Evolutionary conservation across 2,888 invertebrate genomes (phyloP).

Genomic region (Dastarcus helophoroides): DNA sequence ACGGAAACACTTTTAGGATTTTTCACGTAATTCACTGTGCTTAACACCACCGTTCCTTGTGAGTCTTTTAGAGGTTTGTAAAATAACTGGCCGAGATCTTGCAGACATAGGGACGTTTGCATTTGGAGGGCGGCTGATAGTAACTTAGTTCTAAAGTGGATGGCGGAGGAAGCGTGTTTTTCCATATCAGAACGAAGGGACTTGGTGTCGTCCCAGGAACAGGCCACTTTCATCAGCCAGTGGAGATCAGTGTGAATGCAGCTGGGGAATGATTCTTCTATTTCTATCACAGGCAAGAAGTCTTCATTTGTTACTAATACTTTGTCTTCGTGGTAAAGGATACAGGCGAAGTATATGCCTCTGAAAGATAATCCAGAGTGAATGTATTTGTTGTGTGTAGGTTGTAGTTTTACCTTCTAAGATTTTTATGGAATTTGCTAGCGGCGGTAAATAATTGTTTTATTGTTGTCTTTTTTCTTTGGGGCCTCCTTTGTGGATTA

Average conservation of each 20-base stretch:
- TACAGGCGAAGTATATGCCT: conserved; percentile 86
- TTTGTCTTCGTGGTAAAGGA: conserved; percentile 91
- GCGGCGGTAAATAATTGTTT: conserved; percentile 92
- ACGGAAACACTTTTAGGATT: conserved; percentile 80
- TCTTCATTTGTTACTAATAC: conserved; percentile 95
- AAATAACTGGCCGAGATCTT: conserved; percentile 90
- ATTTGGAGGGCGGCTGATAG: conserved; percentile 87
- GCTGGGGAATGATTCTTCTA: conserved; percentile 90
- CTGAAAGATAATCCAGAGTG: conserved; percentile 41
- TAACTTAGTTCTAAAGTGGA: conserved; percentile 84
- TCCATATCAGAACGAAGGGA: conserved; percentile 88
- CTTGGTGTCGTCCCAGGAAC: conserved; percentile 95
- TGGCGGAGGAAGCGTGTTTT: conserved; percentile 80
- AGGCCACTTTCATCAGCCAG: conserved; percentile 89
- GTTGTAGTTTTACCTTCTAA: conserved; percentile 65
- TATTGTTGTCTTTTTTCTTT: conserved; percentile 80
- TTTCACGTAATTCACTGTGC: conserved; percentile 70
- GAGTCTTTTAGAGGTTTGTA: conserved; percentile 82
- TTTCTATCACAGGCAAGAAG: conserved; percentile 90
- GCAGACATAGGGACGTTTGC: conserved; percentile 75
- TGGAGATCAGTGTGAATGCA: conserved; percentile 88
- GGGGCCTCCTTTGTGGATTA: conserved; percentile 54
- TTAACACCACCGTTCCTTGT: conserved; percentile 83
- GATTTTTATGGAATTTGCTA: conserved; percentile 91
- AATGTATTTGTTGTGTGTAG: neutral